phyloP scores from a whole-genome alignment of 92 coral and sea anemone genomes.

The Plumapathes pennacea region DNA sequence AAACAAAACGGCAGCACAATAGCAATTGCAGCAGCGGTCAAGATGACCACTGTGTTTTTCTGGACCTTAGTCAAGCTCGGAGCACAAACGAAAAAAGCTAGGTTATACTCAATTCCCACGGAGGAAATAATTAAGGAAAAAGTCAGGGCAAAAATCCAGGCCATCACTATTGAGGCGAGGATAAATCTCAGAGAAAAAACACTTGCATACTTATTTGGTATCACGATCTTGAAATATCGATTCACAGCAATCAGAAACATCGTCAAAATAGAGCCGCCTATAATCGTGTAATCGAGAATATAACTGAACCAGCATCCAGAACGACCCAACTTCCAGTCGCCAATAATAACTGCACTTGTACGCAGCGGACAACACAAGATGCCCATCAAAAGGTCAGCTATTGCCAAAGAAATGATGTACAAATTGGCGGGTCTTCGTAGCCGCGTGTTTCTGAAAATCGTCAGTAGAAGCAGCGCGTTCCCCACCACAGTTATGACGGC shows the following conservation, averaged over 20 bases:
- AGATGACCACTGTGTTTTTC: slow-evolving; percentile 3
- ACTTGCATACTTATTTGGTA: slow-evolving; percentile 14
- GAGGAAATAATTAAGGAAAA: slow-evolving; percentile 10
- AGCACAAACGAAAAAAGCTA: slow-evolving; percentile 24
- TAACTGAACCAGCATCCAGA: slow-evolving; percentile 25
- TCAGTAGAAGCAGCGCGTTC: slow-evolving; percentile 27
- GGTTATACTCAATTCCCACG: slow-evolving; percentile 7
- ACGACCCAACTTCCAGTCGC: slow-evolving; percentile 26
- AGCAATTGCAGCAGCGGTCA: neutral
- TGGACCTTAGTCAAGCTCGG: slow-evolving; percentile 7
- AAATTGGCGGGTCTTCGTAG: slow-evolving; percentile 34
- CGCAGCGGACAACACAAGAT: slow-evolving; percentile 32
- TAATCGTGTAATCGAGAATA: slow-evolving; percentile 19
- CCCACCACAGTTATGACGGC: slow-evolving; percentile 34
- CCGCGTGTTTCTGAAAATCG: slow-evolving; percentile 33
- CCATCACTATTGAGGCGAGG: neutral
- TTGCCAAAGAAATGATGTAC: slow-evolving; percentile 43
- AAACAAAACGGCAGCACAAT: slow-evolving; percentile 14
- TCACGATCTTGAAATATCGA: slow-evolving; percentile 43
- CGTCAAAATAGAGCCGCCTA: slow-evolving; percentile 28
- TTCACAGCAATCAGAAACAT: slow-evolving; percentile 37
- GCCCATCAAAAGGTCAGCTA: slow-evolving; percentile 37
- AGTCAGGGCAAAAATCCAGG: slow-evolving; percentile 19
- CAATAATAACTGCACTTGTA: slow-evolving; percentile 18
- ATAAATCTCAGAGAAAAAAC: slow-evolving; percentile 20